Conservation (phyloP, 2,888 invertebrate genomes). For the Ethmia dodecea region DNA sequence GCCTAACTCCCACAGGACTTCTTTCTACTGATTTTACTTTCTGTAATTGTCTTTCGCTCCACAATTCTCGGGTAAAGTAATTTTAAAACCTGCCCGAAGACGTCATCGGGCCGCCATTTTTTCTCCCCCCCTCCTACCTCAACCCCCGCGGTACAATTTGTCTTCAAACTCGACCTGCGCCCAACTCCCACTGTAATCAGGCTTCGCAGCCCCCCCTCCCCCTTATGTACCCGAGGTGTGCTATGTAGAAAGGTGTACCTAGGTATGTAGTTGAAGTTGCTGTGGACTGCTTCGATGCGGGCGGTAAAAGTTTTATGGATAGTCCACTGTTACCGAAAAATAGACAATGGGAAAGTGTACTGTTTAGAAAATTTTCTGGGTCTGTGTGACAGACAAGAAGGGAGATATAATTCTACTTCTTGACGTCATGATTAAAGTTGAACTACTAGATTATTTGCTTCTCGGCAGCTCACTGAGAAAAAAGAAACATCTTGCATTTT, state of each 20-base stretch:
- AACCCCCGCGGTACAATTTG: slow-evolving; percentile 47
- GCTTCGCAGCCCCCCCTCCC: too few species aligned
- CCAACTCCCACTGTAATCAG: slow-evolving; percentile 36
- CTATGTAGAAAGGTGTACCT: not conserved
- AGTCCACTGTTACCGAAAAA: not conserved
- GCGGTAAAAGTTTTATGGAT: not conserved
- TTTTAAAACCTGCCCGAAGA: slow-evolving; percentile 41
- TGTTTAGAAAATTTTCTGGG: too few species aligned
- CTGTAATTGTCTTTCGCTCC: too few species aligned
- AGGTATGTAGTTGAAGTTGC: not conserved
- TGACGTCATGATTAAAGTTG: too few species aligned
- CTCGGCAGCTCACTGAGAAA: too few species aligned
- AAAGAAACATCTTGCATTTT: too few species aligned
- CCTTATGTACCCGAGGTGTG: slow-evolving; percentile 2
- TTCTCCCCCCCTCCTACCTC: slow-evolving; percentile 33
- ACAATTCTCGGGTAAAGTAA: slow-evolving; percentile 24
- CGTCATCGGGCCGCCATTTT: slow-evolving; percentile 53
- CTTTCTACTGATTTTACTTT: too few species aligned
- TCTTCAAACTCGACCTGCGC: slow-evolving; percentile 58
- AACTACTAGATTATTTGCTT: too few species aligned
- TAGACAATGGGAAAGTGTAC: too few species aligned
- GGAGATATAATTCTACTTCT: too few species aligned
- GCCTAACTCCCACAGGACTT: too few species aligned
- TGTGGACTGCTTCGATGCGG: not conserved
- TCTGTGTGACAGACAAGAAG: too few species aligned